phyloP scores from a whole-genome alignment of 2,888 invertebrate genomes.

The Cacoxenus indagator region DNA sequence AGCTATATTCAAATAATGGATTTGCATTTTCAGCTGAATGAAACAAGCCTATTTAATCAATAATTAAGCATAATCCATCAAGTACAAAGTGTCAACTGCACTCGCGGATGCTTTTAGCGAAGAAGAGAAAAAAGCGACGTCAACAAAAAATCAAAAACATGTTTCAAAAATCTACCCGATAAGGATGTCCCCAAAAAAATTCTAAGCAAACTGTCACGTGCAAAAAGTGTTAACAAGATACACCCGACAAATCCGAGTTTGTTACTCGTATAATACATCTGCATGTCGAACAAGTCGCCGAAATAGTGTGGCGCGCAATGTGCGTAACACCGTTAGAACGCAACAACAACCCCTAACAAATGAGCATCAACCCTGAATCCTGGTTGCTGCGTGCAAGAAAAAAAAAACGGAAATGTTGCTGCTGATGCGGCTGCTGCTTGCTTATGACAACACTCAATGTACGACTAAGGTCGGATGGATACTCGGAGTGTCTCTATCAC shows the following conservation, averaged over 20 bases:
- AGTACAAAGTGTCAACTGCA: slow-evolving; percentile 70
- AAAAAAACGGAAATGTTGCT: slow-evolving; percentile 4
- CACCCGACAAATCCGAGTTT: slow-evolving; percentile 57
- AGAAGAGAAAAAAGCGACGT: slow-evolving; percentile 20
- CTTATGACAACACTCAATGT: no score
- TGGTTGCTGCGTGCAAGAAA: no score
- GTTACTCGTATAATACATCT: no score
- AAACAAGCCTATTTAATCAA: slow-evolving; percentile 66
- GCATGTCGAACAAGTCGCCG: slow-evolving; percentile 55
- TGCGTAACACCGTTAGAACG: not conserved
- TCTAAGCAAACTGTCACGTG: slow-evolving; percentile 44
- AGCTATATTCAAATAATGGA: slow-evolving; percentile 50
- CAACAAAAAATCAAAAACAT: slow-evolving; percentile 25
- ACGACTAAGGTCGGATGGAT: no score
- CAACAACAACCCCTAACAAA: slow-evolving; percentile 47
- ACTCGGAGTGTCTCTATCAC: no score
- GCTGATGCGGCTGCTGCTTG: no score
- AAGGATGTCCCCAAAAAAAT: slow-evolving; percentile 28
- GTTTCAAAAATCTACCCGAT: slow-evolving; percentile 35
- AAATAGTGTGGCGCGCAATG: not conserved
- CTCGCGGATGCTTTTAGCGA: slow-evolving; percentile 51
- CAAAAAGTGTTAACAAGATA: slow-evolving; percentile 35
- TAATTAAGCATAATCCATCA: slow-evolving; percentile 71
- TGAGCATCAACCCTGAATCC: not conserved
- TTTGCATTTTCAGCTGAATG: slow-evolving; percentile 50